A percentile compares a stretch with the other conserved stretches of the same genome.
These are phyloP conservation scores for Acanthosepion pharaonis DNA, from an alignment of 2,888 invertebrate genomes.

Conservation along the genomic window DNA sequence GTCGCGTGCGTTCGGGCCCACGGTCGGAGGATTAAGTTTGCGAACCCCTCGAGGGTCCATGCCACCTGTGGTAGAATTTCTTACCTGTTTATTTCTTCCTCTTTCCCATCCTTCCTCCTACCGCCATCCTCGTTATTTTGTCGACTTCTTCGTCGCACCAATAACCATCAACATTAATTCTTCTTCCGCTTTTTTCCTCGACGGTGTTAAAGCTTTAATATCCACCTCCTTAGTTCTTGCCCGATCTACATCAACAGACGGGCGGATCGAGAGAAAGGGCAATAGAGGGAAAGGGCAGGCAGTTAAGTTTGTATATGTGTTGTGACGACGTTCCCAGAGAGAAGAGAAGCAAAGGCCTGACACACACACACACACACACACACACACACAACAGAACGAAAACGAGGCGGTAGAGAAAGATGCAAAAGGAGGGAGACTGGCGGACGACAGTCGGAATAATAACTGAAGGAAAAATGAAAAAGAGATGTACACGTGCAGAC, in stretches of 20 bases:
- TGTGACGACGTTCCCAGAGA: too few species aligned
- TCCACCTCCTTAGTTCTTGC: too few species aligned
- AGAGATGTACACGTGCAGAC: too few species aligned
- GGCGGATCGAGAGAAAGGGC: not conserved
- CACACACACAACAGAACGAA: not conserved
- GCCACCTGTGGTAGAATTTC: conserved; percentile 40
- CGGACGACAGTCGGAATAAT: not conserved
- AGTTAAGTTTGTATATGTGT: too few species aligned
- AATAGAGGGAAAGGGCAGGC: not conserved
- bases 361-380: too few species aligned
- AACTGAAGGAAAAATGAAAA: too few species aligned
- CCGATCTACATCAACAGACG: too few species aligned
- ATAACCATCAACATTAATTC: too few species aligned
- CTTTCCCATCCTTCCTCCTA: not conserved
- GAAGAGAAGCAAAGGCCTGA: too few species aligned
- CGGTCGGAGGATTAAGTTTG: not conserved
- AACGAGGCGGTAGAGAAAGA: not conserved
- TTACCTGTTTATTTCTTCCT: conserved; percentile 34
- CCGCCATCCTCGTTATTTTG: not conserved
- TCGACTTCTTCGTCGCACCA: too few species aligned
- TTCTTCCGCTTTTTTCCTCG: too few species aligned
- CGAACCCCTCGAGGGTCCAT: conserved; percentile 23
- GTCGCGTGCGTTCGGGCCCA: conserved; percentile 34
- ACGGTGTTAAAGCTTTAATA: too few species aligned
- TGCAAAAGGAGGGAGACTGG: not conserved